Conservation (phyloP, 1,140 invertebrate genomes). For the Tetragonula clypearis region DNA sequence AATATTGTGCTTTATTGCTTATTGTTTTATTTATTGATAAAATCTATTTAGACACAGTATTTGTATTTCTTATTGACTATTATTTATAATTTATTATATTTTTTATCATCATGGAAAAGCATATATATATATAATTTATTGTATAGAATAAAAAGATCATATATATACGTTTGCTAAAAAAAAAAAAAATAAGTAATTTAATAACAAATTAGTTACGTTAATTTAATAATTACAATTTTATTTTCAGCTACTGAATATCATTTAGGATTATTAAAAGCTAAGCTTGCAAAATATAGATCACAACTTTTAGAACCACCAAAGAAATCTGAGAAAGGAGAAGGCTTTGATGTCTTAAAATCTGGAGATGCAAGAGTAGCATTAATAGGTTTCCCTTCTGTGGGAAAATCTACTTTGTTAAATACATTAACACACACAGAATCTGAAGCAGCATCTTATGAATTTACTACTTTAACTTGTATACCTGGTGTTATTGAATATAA, state of each 20-base stretch:
- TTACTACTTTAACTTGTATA: constrained; percentile 99
- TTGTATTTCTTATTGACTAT: not conserved
- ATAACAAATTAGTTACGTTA: no score
- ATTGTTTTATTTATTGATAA: not conserved
- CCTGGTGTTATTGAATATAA: constrained; percentile 99
- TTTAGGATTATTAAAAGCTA: constrained; percentile 98
- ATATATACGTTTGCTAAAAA: not conserved
- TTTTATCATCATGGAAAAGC: not conserved
- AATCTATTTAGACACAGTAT: not conserved
- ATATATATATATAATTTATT: not conserved
- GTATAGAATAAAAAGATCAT: not conserved
- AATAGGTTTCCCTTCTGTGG: constrained; percentile 98
- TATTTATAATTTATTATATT: not conserved
- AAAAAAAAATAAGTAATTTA: not conserved
- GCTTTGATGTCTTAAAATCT: constrained; percentile 99
- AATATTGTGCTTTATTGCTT: no score
- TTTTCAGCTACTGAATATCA: constrained; percentile 98
- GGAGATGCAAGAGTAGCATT: constrained; percentile 99
- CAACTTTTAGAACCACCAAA: constrained; percentile 97
- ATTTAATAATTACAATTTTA: constrained; percentile 38
- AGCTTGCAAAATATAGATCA: constrained; percentile 98
- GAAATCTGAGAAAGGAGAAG: constrained; percentile 98
- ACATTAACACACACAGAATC: constrained; percentile 97
- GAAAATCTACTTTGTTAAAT: constrained; percentile 97
- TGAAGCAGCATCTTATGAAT: constrained; percentile 98